phyloP scores from a whole-genome alignment of 2,797 vertebrate genomes.

The Schizopygopsis pylzovi region DNA sequence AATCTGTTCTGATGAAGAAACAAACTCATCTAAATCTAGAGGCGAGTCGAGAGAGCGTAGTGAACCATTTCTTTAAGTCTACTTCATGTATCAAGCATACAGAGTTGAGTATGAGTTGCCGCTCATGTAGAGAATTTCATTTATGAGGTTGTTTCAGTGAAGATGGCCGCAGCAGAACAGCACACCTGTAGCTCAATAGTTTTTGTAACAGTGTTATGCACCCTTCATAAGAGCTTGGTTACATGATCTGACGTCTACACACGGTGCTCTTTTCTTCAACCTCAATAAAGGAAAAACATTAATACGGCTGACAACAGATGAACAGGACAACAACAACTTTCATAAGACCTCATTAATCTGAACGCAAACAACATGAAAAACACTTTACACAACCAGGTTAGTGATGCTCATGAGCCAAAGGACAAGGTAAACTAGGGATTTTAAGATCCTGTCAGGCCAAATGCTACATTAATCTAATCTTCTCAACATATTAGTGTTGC shows the following conservation, averaged over 20 bases:
- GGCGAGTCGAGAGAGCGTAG: not conserved
- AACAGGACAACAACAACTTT: slow-evolving; percentile 29
- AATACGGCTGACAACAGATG: slow-evolving; percentile 15
- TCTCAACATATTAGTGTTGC: not conserved
- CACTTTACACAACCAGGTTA: slow-evolving; percentile 8
- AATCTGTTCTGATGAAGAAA: not conserved
- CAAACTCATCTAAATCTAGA: not conserved
- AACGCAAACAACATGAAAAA: slow-evolving; percentile 17
- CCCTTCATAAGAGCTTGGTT: slow-evolving; percentile 6
- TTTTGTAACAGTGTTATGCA: not conserved
- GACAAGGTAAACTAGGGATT: not conserved
- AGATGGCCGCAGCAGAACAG: not conserved
- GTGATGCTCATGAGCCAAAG: not conserved
- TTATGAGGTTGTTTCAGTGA: not conserved
- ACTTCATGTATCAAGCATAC: not conserved
- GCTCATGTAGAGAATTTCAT: not conserved
- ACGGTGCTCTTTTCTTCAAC: not conserved
- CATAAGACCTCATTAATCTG: slow-evolving; percentile 27
- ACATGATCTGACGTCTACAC: not conserved
- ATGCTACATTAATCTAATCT: not conserved
- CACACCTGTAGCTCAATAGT: not conserved
- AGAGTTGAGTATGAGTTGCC: not conserved
- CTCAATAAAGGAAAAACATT: slow-evolving; percentile 22
- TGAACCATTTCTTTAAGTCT: not conserved
- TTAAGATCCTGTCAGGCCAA: not conserved